A percentile compares a stretch with the other conserved stretches of the same genome.
Conservation (phyloP, 1,140 invertebrate genomes). For the Drosophila nigrodunni region DNA sequence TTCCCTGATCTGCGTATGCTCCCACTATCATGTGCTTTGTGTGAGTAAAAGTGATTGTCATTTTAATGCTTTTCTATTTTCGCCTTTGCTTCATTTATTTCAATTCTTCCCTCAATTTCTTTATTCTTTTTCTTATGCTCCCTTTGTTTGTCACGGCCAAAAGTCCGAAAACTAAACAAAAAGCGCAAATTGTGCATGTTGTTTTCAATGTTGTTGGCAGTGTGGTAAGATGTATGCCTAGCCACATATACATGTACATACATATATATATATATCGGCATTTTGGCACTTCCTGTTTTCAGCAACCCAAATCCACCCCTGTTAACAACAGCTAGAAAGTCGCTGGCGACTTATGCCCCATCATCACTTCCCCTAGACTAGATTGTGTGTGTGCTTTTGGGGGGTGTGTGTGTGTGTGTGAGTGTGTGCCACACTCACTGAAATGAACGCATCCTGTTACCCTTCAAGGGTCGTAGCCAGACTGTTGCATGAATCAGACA, state of each 20-base stretch:
- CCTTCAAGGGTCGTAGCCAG: slow-evolving; percentile 52
- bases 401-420: no score
- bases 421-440: background rate
- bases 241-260: slow-evolving; percentile 8
- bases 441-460: slow-evolving; percentile 54
- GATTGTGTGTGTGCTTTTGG: slow-evolving; percentile 7
- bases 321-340: slow-evolving; percentile 14
- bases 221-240: slow-evolving; percentile 51
- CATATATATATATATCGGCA: slow-evolving; percentile 63
- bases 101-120: slow-evolving; percentile 43
- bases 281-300: slow-evolving; percentile 76
- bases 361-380: slow-evolving; percentile 50
- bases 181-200: slow-evolving; percentile 67
- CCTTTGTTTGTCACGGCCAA: slow-evolving; percentile 32
- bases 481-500: slow-evolving; percentile 83
- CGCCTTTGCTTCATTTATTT: slow-evolving; percentile 73
- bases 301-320: slow-evolving; percentile 60
- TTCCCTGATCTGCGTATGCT: slow-evolving; percentile 21
- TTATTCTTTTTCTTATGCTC: slow-evolving; percentile 23
- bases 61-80: slow-evolving; percentile 83
- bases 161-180: slow-evolving; percentile 80
- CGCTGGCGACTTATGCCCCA: slow-evolving; percentile 42
- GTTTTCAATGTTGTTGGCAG: slow-evolving; percentile 18
- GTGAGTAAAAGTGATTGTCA: slow-evolving; percentile 77
- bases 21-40: slow-evolving; percentile 7